These are phyloP conservation scores for Drosophila colorata DNA, from an alignment of 2,888 invertebrate genomes.

Conservation along the genomic window DNA sequence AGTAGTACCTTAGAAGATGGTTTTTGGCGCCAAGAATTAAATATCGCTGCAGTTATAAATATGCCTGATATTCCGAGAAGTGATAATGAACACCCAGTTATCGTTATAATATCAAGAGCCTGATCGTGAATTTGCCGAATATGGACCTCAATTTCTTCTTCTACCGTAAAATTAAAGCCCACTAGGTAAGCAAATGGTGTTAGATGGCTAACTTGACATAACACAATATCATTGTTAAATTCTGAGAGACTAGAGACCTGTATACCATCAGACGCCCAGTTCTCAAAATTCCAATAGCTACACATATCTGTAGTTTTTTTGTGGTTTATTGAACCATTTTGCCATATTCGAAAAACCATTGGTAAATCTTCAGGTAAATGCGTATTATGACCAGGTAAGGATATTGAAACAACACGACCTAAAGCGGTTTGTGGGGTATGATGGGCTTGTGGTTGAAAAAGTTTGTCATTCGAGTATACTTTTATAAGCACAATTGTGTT, in stretches of 20 bases:
- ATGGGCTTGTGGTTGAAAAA: constrained; percentile 86
- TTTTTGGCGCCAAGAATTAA: constrained; percentile 88
- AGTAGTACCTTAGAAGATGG: constrained; percentile 89
- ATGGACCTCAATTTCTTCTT: constrained; percentile 32
- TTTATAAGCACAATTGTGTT: constrained; percentile 86
- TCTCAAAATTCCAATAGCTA: constrained; percentile 88
- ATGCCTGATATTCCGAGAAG: constrained; percentile 87
- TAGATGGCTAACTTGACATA: constrained; percentile 87
- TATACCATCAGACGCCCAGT: constrained; percentile 88
- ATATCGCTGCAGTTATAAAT: constrained; percentile 87
- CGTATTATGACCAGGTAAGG: constrained; percentile 87
- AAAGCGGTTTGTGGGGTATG: constrained; percentile 69
- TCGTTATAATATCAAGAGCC: constrained; percentile 87
- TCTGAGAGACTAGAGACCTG: constrained; percentile 81
- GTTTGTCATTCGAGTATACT: constrained; percentile 86
- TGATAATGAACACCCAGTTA: constrained; percentile 87
- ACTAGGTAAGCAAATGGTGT: constrained; percentile 88
- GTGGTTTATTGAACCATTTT: neutral
- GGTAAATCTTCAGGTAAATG: constrained; percentile 87
- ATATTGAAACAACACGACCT: constrained; percentile 87
- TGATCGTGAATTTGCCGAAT: constrained; percentile 28
- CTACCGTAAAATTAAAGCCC: constrained; percentile 56
- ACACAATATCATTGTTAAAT: constrained; percentile 83
- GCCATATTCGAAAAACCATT: constrained; percentile 81
- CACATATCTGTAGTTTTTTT: constrained; percentile 78